Evolutionary conservation across 35 echinoderm and acorn worm species (phyloP), one percentile per base, ranked within the genome.

Genomic region (Eucidaris tribuloides): DNA sequence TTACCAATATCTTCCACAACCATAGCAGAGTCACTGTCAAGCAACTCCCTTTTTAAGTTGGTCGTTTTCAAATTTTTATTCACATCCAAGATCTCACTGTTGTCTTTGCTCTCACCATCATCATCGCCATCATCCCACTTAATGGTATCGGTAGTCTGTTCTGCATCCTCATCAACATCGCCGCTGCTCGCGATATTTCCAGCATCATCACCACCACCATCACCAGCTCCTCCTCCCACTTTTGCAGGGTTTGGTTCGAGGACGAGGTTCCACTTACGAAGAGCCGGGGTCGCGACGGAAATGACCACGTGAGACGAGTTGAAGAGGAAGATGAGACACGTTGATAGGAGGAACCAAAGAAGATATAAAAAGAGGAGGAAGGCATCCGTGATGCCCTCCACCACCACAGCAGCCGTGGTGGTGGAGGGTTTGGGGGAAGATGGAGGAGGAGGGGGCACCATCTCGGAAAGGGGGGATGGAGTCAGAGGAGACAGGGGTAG

Each of bases 371-470:
- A 4, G 44, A 80, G 28, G 77, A 80, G 48, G 44, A 80, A 30
- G 46, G 33, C 52, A n/a, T 49, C 52, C 7, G 28, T 39, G 14
- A 58, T 35, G 20, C 24, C 52, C 28, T 55, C 52, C 24, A 80
- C 32, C 41, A 52, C 5, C 4, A 45, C 46, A 25, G 30, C 11
- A 40, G 52, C 55, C 27, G 41, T 9, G 2, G 52, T 57, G 31
- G 77, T 24, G 9, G 77, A n/a, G 2, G 77, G 13, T 7, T 42
- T 36, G 23, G 42, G 14, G 23, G 77, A 80, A n/a, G 77, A 46
- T 22, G 77, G 55, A 55, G 77, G 52, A 3, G 77, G 52, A 55
- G 77, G 77, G 25, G 77, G 30, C 25, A 40, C 30, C 52, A 58
- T 49, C n/a, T n/a, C n/a, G n/a, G n/a, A n/a, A n/a, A n/a, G n/a